Conservation (phyloP, 2,888 invertebrate species). For the Calameuta pallipes region DNA sequence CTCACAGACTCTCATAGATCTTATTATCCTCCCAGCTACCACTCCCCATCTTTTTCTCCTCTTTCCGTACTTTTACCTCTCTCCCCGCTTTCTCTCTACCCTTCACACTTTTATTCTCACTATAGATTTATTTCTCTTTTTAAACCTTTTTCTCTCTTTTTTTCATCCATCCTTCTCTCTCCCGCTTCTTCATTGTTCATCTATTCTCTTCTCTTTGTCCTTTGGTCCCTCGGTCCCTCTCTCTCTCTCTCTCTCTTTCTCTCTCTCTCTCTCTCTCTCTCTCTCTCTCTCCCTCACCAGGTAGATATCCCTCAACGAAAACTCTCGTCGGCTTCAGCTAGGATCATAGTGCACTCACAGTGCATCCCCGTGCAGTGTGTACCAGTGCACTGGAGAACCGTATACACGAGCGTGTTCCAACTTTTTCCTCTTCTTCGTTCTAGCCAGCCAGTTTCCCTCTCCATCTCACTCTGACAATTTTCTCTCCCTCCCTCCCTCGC, state of each 20-base stretch:
- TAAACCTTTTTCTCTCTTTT: constrained; percentile 28
- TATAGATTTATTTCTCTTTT: constrained; percentile 47
- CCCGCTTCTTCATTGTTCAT: constrained; percentile 23
- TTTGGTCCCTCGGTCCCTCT: not conserved
- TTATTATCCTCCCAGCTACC: constrained; percentile 7
- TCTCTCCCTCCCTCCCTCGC: constrained; percentile 20
- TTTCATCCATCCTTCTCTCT: constrained; percentile 27
- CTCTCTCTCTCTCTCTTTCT: not conserved
- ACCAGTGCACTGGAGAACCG: not conserved
- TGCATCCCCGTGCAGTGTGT: constrained; percentile 38
- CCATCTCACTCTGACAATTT: constrained; percentile 28
- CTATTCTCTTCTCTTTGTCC: not conserved
- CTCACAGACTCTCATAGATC: constrained; percentile 9
- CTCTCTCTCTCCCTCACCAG: constrained; percentile 14
- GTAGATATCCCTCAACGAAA: constrained; percentile 41
- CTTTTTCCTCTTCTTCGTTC: constrained; percentile 46
- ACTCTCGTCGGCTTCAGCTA: constrained; percentile 40
- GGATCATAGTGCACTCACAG: constrained; percentile 41
- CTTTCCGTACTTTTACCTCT: not conserved
- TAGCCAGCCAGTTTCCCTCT: constrained; percentile 14
- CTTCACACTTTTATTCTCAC: constrained; percentile 16
- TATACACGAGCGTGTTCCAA: constrained; percentile 53
- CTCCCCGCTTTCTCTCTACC: not conserved
- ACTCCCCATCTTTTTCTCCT: not conserved
- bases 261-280: constrained; percentile 13